Conservation (phyloP, 2,888 invertebrate genomes). For the Luffia ferchaultella region DNA sequence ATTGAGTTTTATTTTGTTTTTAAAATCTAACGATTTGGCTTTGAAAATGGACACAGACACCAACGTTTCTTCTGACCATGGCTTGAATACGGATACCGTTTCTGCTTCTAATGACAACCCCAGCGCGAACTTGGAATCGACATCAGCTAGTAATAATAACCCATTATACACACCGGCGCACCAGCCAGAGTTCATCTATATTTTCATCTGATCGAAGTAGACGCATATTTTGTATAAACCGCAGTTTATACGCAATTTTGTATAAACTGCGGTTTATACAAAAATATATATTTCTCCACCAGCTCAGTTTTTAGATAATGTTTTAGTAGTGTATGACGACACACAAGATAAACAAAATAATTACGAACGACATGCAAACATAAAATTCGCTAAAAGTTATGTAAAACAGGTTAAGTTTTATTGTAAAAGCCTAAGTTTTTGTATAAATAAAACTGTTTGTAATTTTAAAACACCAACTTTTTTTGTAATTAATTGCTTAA, state of each 20-base stretch:
- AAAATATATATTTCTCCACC: too few species aligned
- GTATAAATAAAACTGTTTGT: not conserved
- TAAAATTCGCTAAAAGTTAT: not conserved
- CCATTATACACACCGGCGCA: slow-evolving; percentile 12
- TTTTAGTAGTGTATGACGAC: too few species aligned
- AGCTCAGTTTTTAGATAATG: too few species aligned
- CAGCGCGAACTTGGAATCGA: slow-evolving; percentile 32
- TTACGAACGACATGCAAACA: not conserved
- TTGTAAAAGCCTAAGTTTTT: not conserved
- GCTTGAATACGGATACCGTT: slow-evolving; percentile 16
- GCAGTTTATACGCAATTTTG: too few species aligned
- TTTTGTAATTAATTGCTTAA: not conserved
- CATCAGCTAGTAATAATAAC: slow-evolving; percentile 32
- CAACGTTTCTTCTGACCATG: not conserved
- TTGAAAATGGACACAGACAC: not conserved
- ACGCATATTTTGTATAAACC: not conserved
- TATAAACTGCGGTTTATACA: too few species aligned
- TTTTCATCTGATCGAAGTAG: not conserved
- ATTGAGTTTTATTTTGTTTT: not conserved
- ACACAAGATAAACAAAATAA: too few species aligned
- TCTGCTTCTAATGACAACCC: slow-evolving; percentile 24
- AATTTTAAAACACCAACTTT: not conserved
- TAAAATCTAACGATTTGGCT: too few species aligned
- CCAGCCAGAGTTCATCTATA: too few species aligned
- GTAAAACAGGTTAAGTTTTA: not conserved